Evolutionary conservation across 2,113 vertebrate genomes (phyloP).

Genomic region (Oreochromis niloticus): DNA sequence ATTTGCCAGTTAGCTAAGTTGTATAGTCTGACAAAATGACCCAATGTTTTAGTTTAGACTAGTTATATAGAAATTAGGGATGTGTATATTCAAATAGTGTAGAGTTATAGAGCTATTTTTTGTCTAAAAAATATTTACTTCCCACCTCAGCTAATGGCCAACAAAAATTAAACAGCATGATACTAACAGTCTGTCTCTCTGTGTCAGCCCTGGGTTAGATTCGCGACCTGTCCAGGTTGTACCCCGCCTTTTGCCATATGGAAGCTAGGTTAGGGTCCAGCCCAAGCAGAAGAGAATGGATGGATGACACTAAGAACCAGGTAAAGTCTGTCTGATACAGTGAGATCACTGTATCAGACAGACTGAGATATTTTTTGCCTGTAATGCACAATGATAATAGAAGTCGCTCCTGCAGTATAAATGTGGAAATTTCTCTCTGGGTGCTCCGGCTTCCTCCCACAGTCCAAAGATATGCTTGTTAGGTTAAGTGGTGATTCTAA

Average conservation of each 20-base stretch:
- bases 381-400: neutral
- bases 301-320: neutral
- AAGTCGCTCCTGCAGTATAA: neutral
- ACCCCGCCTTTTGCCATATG: neutral
- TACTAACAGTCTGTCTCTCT: neutral
- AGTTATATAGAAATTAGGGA: neutral
- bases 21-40: neutral
- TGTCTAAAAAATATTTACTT: neutral
- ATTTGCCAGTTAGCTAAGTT: neutral
- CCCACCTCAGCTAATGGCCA: neutral
- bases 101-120: neutral
- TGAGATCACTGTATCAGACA: neutral
- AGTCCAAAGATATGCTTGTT: neutral
- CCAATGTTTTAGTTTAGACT: neutral
- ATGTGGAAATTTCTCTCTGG: neutral
- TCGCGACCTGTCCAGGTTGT: neutral
- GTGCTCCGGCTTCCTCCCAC: neutral
- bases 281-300: neutral
- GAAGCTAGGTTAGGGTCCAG: neutral
- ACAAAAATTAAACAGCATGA: neutral
- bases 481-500: neutral
- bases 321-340: neutral
- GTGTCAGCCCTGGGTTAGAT: neutral
- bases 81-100: neutral
- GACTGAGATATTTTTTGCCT: neutral